Evolutionary conservation across 2,797 vertebrate species (phyloP), one percentile per base, ranked within the genome.

Genomic region (Macropodus opercularis): DNA sequence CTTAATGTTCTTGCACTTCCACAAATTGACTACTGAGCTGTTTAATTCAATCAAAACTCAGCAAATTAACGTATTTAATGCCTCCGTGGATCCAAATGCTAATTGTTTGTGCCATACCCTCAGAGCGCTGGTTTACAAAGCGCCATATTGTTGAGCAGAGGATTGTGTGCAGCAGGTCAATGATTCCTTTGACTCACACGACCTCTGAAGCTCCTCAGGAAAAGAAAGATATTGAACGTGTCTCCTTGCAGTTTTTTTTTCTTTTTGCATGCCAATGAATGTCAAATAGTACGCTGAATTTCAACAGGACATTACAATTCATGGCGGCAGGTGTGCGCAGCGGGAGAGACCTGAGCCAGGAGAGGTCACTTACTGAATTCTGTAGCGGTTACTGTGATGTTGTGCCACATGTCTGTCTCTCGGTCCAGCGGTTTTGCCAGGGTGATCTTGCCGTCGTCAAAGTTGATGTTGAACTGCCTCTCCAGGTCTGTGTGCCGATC

Each of bases 401-500:
- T 99, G 92, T 99, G 97, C 97, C 97, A 99, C 19, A 84, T 93
- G 74, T 94, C 96, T 0, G 93, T 94, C 89, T 99, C 97, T 79
- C 97, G 92, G 89, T 99, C 97, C 69, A 99, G 88, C 0, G 95
- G 92, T 10, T 96, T 98, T 69, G 96, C 96, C 88, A 99, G 81
- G 0, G 96, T 98, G 89, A 99, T 97, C 85, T 94, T 96, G 41
- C 97, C 96, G 4, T 98, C 95, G 13, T 98, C 96, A 41, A 95
- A 95, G 0, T 99, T 96, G 71, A 99, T 95, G 91, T 99, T 98
- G 90, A 99, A 99, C 84, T 98, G 96, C 57, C 97, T 94, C 90
- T 99, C 97, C 80, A 99, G 93, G 89, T 99, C 97, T 14, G 97
- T 99, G 77, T 98, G 96, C 3, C 97, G 95, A 88, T 99, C 96